Evolutionary conservation across 1,140 invertebrate species (phyloP), one percentile per base, ranked within the genome.

Genomic region (Drosophila varians): DNA sequence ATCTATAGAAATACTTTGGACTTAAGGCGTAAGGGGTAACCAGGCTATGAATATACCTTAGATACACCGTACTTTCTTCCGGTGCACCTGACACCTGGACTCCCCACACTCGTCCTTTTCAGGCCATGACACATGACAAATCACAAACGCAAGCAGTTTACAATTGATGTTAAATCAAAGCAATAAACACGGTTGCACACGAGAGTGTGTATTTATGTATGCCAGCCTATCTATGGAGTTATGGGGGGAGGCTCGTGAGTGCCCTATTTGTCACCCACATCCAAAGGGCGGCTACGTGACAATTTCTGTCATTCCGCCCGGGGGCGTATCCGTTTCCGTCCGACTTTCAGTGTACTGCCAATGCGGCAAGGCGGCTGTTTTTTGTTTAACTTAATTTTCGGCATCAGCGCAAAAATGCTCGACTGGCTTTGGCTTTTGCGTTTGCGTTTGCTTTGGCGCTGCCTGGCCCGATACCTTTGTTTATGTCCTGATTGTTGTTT

Each of bases 111-210:
- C 36, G 60, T 47, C 28, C 16, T 36, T 68, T 57, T 36, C 60
- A 61, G 69, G 23, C 62, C 62, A 56, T 62, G 69, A 73, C 71
- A 74, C 52, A 65, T 74, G 71, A 73, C 70, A 74, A 74, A 74
- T 74, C 70, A 65, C 71, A 74, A 64, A 56, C 71, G 71, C 71
- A 75, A 57, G 62, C 70, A 77, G 68, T 54, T 77, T 47, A 73
- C 68, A 77, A 78, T 83, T 82, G 74, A 71, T 84, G 75, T 66
- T 68, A 60, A 84, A 84, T 86, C 65, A 84, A 86, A 72, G 77
- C 77, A 78, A 68, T 70, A 78, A 64, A 71, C 49, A 70, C 46
- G 54, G 3, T 14, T 52, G 19, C 54, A 57, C 28, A 57, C 19
- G 42, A 28, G 54, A 36, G 6, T 42, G 12, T 48, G 23, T 49